Percentiles rank a stretch among this genome's conserved stretches.
These are phyloP conservation scores for Apostichopus japonicus DNA, from an alignment of 35 echinoderm and acorn worm species.

Conservation along the genomic window DNA sequence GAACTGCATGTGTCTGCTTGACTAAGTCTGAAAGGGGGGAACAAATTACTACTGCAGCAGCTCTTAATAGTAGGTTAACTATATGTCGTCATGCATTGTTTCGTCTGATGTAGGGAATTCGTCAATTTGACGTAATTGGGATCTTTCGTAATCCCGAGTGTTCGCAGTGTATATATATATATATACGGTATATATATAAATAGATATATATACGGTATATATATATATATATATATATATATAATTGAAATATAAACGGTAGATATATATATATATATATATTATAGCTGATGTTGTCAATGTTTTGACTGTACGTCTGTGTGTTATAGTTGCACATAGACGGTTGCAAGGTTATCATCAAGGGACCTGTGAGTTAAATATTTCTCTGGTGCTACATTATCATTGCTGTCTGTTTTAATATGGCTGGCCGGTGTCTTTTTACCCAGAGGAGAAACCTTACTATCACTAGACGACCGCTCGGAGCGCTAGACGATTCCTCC, in stretches of 20 bases:
- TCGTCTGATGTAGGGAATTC: background rate
- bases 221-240: too few relatives aligned
- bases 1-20: background rate
- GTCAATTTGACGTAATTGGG: slow-evolving; percentile 45
- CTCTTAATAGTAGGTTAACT: background rate
- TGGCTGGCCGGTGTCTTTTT: slow-evolving; percentile 2
- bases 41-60: background rate
- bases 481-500: background rate
- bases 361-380: background rate
- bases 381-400: background rate
- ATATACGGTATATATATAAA: too few relatives aligned
- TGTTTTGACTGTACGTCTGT: too few relatives aligned
- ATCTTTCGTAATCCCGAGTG: too few relatives aligned
- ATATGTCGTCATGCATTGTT: slow-evolving; percentile 14
- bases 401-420: slow-evolving; percentile 1
- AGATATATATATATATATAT: too few relatives aligned
- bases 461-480: background rate
- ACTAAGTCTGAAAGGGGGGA: background rate
- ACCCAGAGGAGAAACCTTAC: background rate
- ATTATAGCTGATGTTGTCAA: too few relatives aligned
- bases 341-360: too few relatives aligned
- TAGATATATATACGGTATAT: too few relatives aligned
- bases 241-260: too few relatives aligned
- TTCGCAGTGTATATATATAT: too few relatives aligned
- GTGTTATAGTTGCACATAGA: too few relatives aligned